These are phyloP conservation scores for Biston stratarius DNA, from an alignment of 2,888 invertebrate genomes.

Conservation along the genomic window DNA sequence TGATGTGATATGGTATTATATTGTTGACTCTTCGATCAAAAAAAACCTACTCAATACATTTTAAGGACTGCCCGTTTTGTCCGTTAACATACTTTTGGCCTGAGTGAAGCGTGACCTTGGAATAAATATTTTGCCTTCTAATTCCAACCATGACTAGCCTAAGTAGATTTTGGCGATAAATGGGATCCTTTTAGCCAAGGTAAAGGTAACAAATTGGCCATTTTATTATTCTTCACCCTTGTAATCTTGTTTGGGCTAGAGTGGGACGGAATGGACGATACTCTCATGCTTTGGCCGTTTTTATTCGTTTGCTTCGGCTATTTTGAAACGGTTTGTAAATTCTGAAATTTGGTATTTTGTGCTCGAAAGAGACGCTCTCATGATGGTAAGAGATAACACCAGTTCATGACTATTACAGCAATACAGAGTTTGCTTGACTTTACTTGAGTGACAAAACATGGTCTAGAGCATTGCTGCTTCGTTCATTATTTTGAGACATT, in stretches of 20 bases:
- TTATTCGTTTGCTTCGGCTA: slow-evolving; percentile 13
- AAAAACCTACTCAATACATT: background rate
- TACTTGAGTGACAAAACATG: too few relatives aligned
- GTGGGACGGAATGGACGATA: slow-evolving; percentile 50
- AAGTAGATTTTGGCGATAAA: slow-evolving; percentile 66
- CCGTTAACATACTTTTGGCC: background rate
- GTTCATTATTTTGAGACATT: too few relatives aligned
- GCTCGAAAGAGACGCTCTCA: background rate
- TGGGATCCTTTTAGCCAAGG: slow-evolving; percentile 61
- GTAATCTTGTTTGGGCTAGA: slow-evolving; percentile 69
- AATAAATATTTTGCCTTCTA: slow-evolving; percentile 24
- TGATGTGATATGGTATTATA: too few relatives aligned
- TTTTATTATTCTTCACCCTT: slow-evolving; percentile 77
- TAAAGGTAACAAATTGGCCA: slow-evolving; percentile 74
- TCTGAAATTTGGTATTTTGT: background rate
- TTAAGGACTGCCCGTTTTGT: background rate
- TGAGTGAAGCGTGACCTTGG: background rate
- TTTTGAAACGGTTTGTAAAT: background rate
- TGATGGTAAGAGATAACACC: too few relatives aligned
- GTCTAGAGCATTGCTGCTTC: too few relatives aligned
- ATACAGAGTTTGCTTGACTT: too few relatives aligned
- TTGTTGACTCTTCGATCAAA: too few relatives aligned
- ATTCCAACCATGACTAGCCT: slow-evolving; percentile 48
- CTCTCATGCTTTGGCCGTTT: slow-evolving; percentile 22
- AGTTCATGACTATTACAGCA: too few relatives aligned